Evolutionary conservation across 2,113 vertebrate genomes (phyloP).

Genomic region (Callospermophilus lateralis): DNA sequence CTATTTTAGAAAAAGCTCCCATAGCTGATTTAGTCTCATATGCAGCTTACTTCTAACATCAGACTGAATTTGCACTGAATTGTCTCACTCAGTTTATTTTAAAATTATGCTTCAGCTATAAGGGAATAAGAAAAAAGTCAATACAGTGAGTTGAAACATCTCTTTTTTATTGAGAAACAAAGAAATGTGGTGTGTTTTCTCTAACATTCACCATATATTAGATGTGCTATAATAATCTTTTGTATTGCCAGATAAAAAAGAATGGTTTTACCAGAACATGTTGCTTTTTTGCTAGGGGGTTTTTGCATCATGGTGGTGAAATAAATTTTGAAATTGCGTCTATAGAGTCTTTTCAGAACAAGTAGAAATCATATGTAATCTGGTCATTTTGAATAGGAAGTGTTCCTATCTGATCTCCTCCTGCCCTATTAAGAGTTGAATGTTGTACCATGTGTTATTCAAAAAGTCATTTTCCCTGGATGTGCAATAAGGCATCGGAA

Average conservation of each 20-base stretch:
- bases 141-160: background rate
- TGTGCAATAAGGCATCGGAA: conserved; percentile 82
- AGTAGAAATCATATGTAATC: conserved; percentile 46
- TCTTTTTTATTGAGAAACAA: conserved; percentile 50
- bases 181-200: conserved; percentile 2
- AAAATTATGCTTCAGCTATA: conserved; percentile 62
- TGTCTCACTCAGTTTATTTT: conserved; percentile 66
- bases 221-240: conserved; percentile 53
- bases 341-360: conserved; percentile 61
- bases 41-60: conserved; percentile 67
- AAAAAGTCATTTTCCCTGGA: conserved; percentile 85
- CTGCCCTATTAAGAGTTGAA: conserved; percentile 76
- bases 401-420: conserved; percentile 48
- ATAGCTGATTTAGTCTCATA: conserved; percentile 58
- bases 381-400: conserved; percentile 55
- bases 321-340: conserved; percentile 55
- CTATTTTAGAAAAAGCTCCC: conserved; percentile 65
- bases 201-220: conserved; percentile 31
- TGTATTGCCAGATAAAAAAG: conserved; percentile 23
- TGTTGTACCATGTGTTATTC: conserved; percentile 79
- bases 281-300: conserved; percentile 39
- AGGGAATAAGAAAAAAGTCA: conserved; percentile 36
- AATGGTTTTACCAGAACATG: conserved; percentile 21
- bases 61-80: conserved; percentile 68
- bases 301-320: background rate